Base-by-base conservation (phyloP, 53 echinoderm and acorn worm genomes). In the Arbacia lixula region DNA sequence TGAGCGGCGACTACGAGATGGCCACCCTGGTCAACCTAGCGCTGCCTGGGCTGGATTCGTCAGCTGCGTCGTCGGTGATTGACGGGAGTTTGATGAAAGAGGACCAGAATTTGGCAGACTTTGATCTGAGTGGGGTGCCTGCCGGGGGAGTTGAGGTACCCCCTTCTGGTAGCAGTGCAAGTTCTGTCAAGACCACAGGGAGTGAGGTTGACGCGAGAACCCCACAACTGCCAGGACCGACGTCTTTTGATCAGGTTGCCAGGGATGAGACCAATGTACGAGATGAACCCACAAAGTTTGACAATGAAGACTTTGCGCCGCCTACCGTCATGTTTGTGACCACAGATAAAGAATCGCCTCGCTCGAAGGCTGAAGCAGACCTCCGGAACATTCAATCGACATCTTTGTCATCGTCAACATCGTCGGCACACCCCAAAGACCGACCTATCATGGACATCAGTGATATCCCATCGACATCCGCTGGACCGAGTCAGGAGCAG, bases 1-100 rank as follows among this genome's bases (percentile, higher is more conserved):
- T 85, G 55, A 61, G 89, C 25, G 78, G 85, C 28, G 89, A 89
- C 36, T 22, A 61, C 43, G 60, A 61, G 41, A 66, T 89, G 39
- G 89, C 84, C 5, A 84, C 82, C 36, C 26, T 85, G 24, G 69
- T 53, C 26, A 77, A 89, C 38, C 60, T 81, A 6, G 64, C 46
- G 0, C 32, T 63, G 36, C 76, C 75, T 8, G 71, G 69, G 5
- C 11, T 73, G 3, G 88, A 72, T 14, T 72, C 58, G 1, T 67
- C 68, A 3, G 58, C 80, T 22, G n/a, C n/a, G n/a, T 67, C 84
- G 14, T 54, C 68, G 21, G 58, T 77, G 77, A 77, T 77, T 14
- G 77, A 85, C 27, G 35, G 60, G 9, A 74, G 72, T 60, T 60
- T 43, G 60, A 28, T 33, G 30, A 60, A 71, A 58, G 77, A 77